These are phyloP conservation scores for Macrosoma leucophasiata DNA, from an alignment of 2,888 invertebrate species.

Conservation along the genomic window DNA sequence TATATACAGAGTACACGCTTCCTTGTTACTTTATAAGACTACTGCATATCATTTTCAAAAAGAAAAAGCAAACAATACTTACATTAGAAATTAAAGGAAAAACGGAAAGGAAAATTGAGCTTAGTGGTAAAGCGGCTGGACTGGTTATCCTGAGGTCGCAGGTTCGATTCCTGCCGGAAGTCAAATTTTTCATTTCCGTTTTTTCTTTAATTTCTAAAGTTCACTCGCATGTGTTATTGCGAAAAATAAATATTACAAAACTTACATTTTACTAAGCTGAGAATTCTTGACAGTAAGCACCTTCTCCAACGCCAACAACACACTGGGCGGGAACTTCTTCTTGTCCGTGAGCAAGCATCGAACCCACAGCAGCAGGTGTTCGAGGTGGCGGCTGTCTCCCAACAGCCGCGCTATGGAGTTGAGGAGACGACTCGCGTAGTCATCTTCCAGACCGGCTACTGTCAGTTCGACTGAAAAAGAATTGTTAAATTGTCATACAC, in stretches of 20 bases:
- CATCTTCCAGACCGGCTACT: conserved; percentile 79
- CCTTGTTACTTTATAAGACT: too few relatives aligned
- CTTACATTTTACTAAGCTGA: conserved; percentile 90
- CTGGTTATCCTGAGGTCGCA: too few relatives aligned
- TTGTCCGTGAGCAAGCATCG: conserved; percentile 80
- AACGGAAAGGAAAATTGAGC: too few relatives aligned
- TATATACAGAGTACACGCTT: too few relatives aligned
- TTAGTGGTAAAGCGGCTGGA: too few relatives aligned
- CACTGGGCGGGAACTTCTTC: conserved; percentile 77
- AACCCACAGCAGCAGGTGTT: conserved; percentile 92
- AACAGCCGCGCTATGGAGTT: conserved; percentile 82
- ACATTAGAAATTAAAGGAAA: too few relatives aligned
- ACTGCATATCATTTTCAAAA: too few relatives aligned
- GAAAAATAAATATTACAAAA: conserved; percentile 28
- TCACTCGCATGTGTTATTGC: conserved; percentile 1
- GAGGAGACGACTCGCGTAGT: conserved; percentile 85
- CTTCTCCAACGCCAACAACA: conserved; percentile 85
- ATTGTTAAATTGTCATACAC: too few relatives aligned
- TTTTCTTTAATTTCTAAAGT: too few relatives aligned
- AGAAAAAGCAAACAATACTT: too few relatives aligned
- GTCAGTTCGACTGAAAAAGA: conserved; percentile 87
- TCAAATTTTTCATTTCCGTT: too few relatives aligned
- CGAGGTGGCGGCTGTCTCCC: conserved; percentile 87
- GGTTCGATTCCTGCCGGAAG: too few relatives aligned
- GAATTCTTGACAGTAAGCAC: conserved; percentile 86